Conservation (phyloP, 2,888 invertebrate genomes). For the Netelia melanura region DNA sequence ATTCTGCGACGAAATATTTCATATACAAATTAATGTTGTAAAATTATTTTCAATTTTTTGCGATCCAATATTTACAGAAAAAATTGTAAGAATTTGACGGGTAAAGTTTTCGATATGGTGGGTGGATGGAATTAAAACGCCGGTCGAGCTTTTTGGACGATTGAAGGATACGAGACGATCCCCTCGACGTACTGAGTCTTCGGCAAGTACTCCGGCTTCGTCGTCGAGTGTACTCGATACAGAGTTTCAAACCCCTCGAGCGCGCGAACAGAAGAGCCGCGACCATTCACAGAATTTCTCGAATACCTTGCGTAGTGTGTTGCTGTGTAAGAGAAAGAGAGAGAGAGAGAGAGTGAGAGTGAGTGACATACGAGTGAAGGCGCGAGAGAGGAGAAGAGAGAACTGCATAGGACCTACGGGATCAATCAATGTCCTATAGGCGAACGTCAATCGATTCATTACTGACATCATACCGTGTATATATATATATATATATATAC, state of each 20-base stretch:
- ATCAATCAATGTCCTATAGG: constrained; percentile 28
- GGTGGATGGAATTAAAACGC: constrained; percentile 8
- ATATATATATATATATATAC: not conserved
- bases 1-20: too few relatives aligned
- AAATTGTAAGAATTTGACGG: not conserved
- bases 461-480: constrained; percentile 7
- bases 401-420: constrained; percentile 12
- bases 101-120: not conserved
- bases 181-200: constrained; percentile 34
- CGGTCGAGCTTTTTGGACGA: not conserved
- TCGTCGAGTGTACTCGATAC: constrained; percentile 26
- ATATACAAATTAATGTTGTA: not conserved
- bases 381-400: not conserved
- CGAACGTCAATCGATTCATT: constrained; percentile 40
- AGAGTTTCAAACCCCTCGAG: constrained; percentile 36
- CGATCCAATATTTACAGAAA: not conserved
- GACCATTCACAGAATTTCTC: constrained; percentile 25
- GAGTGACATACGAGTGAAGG: too few relatives aligned
- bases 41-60: not conserved
- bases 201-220: constrained; percentile 16
- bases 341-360: not conserved
- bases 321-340: not conserved
- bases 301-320: constrained; percentile 1
- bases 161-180: constrained; percentile 1
- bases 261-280: constrained; percentile 31